Evolutionary conservation across 2,797 vertebrate genomes (phyloP), one percentile per base, ranked within the genome.

Genomic region (Zalophus californianus): DNA sequence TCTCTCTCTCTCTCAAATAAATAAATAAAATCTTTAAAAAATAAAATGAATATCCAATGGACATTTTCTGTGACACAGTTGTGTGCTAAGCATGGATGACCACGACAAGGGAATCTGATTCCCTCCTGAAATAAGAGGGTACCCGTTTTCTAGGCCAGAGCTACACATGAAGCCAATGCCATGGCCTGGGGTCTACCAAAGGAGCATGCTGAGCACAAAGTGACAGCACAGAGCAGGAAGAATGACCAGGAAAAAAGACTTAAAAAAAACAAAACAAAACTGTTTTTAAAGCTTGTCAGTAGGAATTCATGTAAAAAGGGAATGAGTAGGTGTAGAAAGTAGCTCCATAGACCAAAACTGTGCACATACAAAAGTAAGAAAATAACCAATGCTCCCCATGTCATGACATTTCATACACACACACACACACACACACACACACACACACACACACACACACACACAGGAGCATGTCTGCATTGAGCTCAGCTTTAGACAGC

Each of bases 111-210:
- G 15, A 56, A 14, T 0, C 35, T 41, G 16, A 20, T 16, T 7
- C 21, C 13, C 9, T 41, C 32, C 58, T 21, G 2, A 5, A 23
- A 3, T 10, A n/a, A 64, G 41, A 38, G 3, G 2, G 12, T 1
- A 18, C 1, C 1, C 13, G 7, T 27, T 68, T 41, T n/a, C 52
- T 10, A 23, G 2, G 14, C 13, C 58, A 64, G 12, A 38, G 41
- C 23, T 0, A 0, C 0, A 3, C 18, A 5, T 5, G 60, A 58
- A n/a, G 50, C 10, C 2, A 32, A 41, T 3, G 2, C 35, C 23
- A 15, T 11, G 20, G 50, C 32, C 7, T 2, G 2, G 20, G n/a
- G 6, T 8, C 62, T 20, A 12, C 27, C 8, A 2, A 10, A 35
- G 56, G 41, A 23, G 3, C 77, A 7, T 25, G 35, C 60, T 3